These are phyloP conservation scores for Parazoanthus swiftii DNA, from an alignment of 92 coral and sea anemone genomes.

Conservation along the genomic window DNA sequence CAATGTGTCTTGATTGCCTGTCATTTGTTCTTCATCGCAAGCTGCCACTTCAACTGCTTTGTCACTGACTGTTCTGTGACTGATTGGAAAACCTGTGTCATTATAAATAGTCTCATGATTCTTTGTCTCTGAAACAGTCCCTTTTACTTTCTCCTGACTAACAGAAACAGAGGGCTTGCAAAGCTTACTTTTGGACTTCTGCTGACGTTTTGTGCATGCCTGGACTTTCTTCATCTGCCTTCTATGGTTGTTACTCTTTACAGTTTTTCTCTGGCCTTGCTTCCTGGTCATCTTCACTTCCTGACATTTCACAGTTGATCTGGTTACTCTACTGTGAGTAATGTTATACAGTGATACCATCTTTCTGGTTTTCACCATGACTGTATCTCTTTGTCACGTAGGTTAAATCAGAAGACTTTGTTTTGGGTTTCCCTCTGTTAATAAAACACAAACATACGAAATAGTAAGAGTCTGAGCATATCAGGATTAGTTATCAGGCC, in stretches of 20 bases:
- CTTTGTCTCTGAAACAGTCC: background rate
- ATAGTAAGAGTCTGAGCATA: no score
- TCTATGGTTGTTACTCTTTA: background rate
- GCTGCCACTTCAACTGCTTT: background rate
- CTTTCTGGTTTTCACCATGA: constrained; percentile 39
- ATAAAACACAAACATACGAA: no score
- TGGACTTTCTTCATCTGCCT: background rate
- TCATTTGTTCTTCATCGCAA: background rate
- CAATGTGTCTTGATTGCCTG: background rate
- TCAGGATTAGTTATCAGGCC: no score
- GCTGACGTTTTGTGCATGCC: background rate
- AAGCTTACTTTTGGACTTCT: background rate
- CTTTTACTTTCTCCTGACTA: background rate
- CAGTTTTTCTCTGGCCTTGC: background rate
- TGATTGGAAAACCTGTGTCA: background rate
- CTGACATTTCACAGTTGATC: constrained; percentile 2
- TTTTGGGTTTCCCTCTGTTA: no score
- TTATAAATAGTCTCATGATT: background rate
- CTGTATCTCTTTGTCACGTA: background rate
- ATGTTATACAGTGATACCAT: background rate
- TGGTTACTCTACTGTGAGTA: constrained; percentile 13
- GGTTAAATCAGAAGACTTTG: background rate
- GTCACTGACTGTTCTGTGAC: background rate
- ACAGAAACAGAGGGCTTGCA: background rate
- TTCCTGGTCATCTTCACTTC: background rate